These are phyloP conservation scores for Atopsyche davidsoni DNA, from an alignment of 1,140 invertebrate genomes.

Conservation along the genomic window DNA sequence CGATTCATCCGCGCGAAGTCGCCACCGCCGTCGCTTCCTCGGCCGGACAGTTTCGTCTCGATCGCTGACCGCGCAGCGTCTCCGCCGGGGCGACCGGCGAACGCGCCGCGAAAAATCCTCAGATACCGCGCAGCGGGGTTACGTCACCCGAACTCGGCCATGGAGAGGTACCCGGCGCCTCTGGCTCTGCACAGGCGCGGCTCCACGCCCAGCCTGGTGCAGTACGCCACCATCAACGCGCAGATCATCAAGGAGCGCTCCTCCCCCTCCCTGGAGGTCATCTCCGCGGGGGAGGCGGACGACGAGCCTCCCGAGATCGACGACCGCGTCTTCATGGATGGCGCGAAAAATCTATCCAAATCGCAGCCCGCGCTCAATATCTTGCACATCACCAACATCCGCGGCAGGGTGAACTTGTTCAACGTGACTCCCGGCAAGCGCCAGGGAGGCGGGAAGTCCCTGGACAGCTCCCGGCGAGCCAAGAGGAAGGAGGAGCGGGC, in stretches of 20 bases:
- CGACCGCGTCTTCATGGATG: constrained; percentile 3
- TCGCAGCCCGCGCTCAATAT: constrained; percentile 27
- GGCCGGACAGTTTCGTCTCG: background rate
- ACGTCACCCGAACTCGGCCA: background rate
- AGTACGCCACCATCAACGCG: constrained; percentile 29
- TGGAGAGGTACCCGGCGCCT: constrained; percentile 13
- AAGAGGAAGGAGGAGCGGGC: constrained; percentile 8
- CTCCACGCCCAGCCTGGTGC: constrained; percentile 27
- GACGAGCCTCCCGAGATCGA: constrained; percentile 2
- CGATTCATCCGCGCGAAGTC: constrained; percentile 12
- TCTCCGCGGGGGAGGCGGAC: constrained; percentile 19
- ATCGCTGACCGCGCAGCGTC: background rate
- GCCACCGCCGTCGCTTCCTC: constrained; percentile 4
- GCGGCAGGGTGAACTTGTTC: constrained; percentile 14
- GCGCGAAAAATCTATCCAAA: constrained; percentile 9
- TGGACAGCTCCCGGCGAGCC: background rate
- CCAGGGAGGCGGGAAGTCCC: background rate
- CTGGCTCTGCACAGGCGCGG: constrained; percentile 19
- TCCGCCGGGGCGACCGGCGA: background rate
- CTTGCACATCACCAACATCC: constrained; percentile 24
- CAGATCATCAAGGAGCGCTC: constrained; percentile 26
- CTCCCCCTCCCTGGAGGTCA: constrained; percentile 23
- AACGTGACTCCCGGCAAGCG: too few relatives aligned
- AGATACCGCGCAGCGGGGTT: background rate
- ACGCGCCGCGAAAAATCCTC: background rate